These are phyloP conservation scores for Euthynnus affinis DNA, from an alignment of 2,797 vertebrate genomes.

Conservation along the genomic window DNA sequence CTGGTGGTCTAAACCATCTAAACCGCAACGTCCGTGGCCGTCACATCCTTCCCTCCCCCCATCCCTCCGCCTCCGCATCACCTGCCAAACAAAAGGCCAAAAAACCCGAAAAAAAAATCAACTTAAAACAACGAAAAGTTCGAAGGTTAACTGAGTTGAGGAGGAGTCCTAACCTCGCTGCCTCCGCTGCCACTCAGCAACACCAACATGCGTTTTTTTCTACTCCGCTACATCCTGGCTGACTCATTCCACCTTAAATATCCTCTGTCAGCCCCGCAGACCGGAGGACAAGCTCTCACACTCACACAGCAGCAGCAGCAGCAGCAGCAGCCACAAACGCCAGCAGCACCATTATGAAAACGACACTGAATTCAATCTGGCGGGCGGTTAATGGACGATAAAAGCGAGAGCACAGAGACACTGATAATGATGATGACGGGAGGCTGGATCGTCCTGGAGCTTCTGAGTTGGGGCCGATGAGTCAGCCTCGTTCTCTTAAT, in stretches of 20 bases:
- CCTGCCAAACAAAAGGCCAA: no score
- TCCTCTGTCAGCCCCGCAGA: slow-evolving; percentile 26
- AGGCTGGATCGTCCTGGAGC: not conserved
- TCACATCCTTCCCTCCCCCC: no score
- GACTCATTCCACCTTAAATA: slow-evolving; percentile 59
- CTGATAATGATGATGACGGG: slow-evolving; percentile 21
- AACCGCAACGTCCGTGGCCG: no score
- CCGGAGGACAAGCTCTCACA: not conserved
- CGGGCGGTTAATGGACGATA: slow-evolving; percentile 44
- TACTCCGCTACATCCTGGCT: not conserved
- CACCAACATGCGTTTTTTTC: not conserved
- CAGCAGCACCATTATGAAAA: slow-evolving; percentile 60
- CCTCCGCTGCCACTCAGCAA: slow-evolving; percentile 13
- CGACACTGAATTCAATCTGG: slow-evolving; percentile 33
- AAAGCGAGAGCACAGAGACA: slow-evolving; percentile 20
- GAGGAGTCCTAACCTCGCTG: not conserved
- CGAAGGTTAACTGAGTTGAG: slow-evolving; percentile 24
- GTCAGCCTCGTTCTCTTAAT: slow-evolving; percentile 12
- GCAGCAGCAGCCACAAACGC: slow-evolving; percentile 44
- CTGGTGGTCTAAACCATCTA: no score
- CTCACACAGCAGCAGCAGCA: slow-evolving; percentile 24
- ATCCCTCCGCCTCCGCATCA: no score
- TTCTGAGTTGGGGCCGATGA: slow-evolving; percentile 27
- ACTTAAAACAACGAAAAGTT: no score
- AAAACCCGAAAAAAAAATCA: no score